Evolutionary conservation across 2,113 vertebrate genomes (phyloP).

Genomic region (Chloebia gouldiae): DNA sequence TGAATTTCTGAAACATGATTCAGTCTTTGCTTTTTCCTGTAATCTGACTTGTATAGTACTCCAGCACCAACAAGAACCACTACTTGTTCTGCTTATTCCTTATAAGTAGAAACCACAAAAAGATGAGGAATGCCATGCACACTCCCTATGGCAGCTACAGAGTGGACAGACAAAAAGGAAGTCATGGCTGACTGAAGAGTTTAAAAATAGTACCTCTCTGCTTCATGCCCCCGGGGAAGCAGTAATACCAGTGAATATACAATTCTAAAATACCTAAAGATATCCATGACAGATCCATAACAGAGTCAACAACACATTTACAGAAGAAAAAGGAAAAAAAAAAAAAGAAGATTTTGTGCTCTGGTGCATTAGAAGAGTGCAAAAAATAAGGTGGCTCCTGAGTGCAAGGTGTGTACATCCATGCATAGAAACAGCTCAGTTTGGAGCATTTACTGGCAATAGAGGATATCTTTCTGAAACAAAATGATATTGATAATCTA

Average conservation of each 20-base stretch:
- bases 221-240: neutral
- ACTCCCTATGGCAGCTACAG: neutral
- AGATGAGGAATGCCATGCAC: neutral
- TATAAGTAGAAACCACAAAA: constrained; percentile 21
- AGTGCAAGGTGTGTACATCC: neutral
- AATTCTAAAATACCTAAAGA: neutral
- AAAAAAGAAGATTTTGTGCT: neutral
- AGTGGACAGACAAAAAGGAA: neutral
- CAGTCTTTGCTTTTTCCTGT: neutral
- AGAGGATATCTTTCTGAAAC: neutral
- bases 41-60: neutral
- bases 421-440: neutral
- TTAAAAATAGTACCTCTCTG: constrained; percentile 12
- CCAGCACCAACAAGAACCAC: neutral
- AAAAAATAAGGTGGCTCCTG: neutral
- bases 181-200: neutral
- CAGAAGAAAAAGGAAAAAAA: neutral
- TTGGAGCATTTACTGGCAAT: neutral
- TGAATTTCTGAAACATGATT: constrained; percentile 48
- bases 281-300: neutral
- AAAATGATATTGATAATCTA: neutral
- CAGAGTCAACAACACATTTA: neutral
- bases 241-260: neutral
- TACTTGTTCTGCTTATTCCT: neutral
- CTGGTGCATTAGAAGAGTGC: neutral